These are phyloP conservation scores for Petrolisthes cinctipes DNA, from an alignment of 2,888 invertebrate species.

Conservation along the genomic window DNA sequence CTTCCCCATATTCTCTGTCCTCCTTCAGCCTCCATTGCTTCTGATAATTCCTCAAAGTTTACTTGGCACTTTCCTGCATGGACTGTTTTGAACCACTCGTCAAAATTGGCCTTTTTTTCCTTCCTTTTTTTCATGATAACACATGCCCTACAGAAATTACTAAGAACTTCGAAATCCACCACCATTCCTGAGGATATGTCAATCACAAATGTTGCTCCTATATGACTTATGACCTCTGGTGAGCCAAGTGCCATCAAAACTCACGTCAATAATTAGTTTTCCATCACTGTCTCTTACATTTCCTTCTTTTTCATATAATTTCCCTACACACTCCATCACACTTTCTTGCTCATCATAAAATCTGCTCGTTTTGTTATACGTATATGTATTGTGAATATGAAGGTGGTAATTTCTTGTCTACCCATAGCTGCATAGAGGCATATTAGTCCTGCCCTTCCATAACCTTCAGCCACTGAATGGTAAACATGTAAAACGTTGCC, in stretches of 20 bases:
- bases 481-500: too few relatives aligned
- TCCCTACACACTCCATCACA: slow-evolving; percentile 8
- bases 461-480: too few relatives aligned
- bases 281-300: slow-evolving; percentile 14
- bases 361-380: background rate
- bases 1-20: slow-evolving; percentile 19
- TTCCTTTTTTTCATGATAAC: background rate
- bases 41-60: slow-evolving; percentile 16
- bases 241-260: slow-evolving; percentile 27
- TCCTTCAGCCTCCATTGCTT: slow-evolving; percentile 22
- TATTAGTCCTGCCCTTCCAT: slow-evolving; percentile 3
- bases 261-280: slow-evolving; percentile 4
- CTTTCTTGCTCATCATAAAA: slow-evolving; percentile 7
- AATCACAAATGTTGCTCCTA: slow-evolving; percentile 3
- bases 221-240: slow-evolving; percentile 5
- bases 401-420: slow-evolving; percentile 14
- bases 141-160: slow-evolving; percentile 16
- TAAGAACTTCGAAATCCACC: slow-evolving; percentile 14
- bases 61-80: background rate
- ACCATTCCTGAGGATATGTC: slow-evolving; percentile 20
- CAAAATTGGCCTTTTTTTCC: background rate
- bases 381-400: slow-evolving; percentile 9
- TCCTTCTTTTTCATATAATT: slow-evolving; percentile 17
- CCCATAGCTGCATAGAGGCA: slow-evolving; percentile 25
- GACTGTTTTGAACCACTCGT: background rate